Percentiles rank a stretch among this genome's conserved stretches.
phyloP scores from a whole-genome alignment of 2,113 vertebrate species.

The Myxocyprinus asiaticus region DNA sequence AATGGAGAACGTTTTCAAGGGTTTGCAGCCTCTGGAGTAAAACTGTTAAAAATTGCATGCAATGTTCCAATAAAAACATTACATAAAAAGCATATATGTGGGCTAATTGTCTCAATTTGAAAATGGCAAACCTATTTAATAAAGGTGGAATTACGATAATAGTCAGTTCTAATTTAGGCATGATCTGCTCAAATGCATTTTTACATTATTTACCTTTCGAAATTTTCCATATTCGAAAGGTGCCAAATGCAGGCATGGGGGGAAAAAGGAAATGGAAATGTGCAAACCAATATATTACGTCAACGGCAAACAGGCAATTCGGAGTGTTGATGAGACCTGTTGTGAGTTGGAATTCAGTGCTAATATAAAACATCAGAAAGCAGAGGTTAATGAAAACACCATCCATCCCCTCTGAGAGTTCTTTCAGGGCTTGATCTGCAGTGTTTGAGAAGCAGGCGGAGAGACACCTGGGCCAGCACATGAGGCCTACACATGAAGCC shows the following conservation, averaged over 20 bases:
- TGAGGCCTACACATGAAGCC: constrained; percentile 35
- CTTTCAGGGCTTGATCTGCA: constrained; percentile 37
- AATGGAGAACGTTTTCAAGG: neutral
- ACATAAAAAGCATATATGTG: neutral
- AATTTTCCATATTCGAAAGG: constrained; percentile 12
- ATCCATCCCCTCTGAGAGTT: constrained; percentile 20
- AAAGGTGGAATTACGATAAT: constrained; percentile 18
- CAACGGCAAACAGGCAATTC: constrained; percentile 7
- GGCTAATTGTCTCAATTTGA: constrained; percentile 27
- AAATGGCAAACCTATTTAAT: constrained; percentile 14
- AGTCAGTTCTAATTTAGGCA: constrained; percentile 2
- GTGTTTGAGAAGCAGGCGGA: constrained; percentile 39
- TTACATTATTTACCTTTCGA: neutral
- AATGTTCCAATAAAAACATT: constrained; percentile 3
- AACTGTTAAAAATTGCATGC: constrained; percentile 7
- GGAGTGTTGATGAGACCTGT: neutral
- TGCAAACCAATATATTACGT: neutral
- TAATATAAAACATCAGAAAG: constrained; percentile 2
- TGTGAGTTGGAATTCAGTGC: neutral
- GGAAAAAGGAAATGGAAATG: neutral
- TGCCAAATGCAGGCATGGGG: neutral
- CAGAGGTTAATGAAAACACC: neutral
- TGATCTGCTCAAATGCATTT: neutral
- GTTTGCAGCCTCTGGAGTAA: neutral
- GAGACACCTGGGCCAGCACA: constrained; percentile 41